phyloP scores from a whole-genome alignment of 2,888 invertebrate genomes.

The Eledone cirrhosa region DNA sequence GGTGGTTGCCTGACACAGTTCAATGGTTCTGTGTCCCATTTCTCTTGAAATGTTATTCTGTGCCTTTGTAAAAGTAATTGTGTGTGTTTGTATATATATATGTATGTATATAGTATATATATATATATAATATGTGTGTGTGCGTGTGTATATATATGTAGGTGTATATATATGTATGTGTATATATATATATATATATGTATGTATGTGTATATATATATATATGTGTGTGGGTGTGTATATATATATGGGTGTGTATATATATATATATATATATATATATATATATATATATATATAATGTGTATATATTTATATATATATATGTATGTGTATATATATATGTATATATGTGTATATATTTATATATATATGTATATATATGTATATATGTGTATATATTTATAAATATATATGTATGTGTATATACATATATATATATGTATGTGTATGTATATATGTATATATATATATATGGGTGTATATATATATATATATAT shows the following conservation, averaged over 20 bases:
- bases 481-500: neutral
- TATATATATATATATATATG: neutral
- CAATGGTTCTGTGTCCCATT: no score
- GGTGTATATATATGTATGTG: neutral
- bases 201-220: neutral
- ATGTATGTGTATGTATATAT: neutral
- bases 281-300: neutral
- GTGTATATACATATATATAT: neutral
- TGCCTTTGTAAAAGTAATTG: neutral
- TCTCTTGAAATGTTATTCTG: neutral
- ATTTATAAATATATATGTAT: neutral
- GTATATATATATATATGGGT: neutral
- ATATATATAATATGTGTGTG: neutral
- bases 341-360: neutral
- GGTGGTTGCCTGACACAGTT: no score
- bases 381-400: neutral
- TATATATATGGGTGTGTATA: neutral
- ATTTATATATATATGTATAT: neutral
- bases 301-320: neutral
- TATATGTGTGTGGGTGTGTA: neutral
- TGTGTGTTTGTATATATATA: neutral
- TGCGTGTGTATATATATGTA: neutral
- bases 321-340: neutral
- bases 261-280: neutral
- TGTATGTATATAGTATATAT: neutral